Base-by-base conservation (phyloP, 2,888 invertebrate genomes). In the Xylota sylvarum region DNA sequence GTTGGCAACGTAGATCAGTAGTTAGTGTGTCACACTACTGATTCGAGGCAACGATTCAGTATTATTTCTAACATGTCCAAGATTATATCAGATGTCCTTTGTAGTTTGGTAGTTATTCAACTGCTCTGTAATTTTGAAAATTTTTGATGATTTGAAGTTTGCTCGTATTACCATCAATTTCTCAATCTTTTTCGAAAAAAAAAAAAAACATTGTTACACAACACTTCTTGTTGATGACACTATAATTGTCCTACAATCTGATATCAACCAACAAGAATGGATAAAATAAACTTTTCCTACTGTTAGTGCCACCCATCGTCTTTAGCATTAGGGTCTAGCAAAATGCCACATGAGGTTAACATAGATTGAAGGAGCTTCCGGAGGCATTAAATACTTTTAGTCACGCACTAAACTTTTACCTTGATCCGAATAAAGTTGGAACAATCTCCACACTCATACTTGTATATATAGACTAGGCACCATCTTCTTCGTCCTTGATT, bases 341-440 rank as follows among this genome's bases (percentile, higher is more conserved):
- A 81, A 81, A 80, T 85, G 65, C 80, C 85, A 85, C 76, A 69
- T 85, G 88, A 88, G 89, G 88, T 91, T 89, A 91, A 90, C 90
- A 91, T 91, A 91, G 91, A 91, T 91, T 91, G 91, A 90, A 91
- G 90, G 90, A 90, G 90, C 91, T 91, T 91, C 92, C 92, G 91
- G 91, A 89, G 89, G 90, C 89, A 90, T 90, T 91, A 92, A 92
- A 91, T 92, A 90, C 91, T 90, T 89, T 89, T 90, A 91, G 92
- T 92, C 92, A 92, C 92, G 92, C 92, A 92, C 91, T 46, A 86
- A 88, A 86, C 73, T 86, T 88, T 88, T 83, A 80, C 88, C 83
- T 83, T 85, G 88, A 88, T 86, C 85, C 79, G 67, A 89, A 88
- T 81, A 85, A 81, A 76, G 70, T 70, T 72, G 52, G 40, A 76